Base-by-base conservation (phyloP, 2,888 invertebrate species). In the Amorpha juglandis region DNA sequence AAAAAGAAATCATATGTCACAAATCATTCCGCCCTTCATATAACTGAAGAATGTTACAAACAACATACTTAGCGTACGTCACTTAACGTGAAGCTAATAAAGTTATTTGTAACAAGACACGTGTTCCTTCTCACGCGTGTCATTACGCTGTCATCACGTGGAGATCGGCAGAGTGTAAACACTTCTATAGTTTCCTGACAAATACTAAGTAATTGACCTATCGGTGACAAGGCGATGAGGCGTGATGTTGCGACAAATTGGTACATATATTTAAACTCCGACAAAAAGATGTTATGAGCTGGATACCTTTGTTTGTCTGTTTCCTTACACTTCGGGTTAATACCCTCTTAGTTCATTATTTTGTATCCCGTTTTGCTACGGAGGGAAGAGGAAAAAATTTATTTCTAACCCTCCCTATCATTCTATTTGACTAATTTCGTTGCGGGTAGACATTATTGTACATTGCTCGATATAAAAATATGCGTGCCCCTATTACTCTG, bases 41-140 rank as follows among this genome's bases (percentile, higher is more conserved):
- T 8, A 38, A 38, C 19, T 8, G 27, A 53, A 2, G 27, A 53
- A 2, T 9, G 35, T 19, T 58, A 58, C 16, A 58, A 58, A 58
- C 38, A 67, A 66, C 62, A n/a, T 69, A 69, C 67, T 69, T 68
- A 52, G 66, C 67, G 11, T n/a, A 58, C 9, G 11, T 16, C 58
- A 58, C 42, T 58, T 58, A 19, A 58, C 58, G 19, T 42, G 19
- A 58, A 42, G 16, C 58, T 19, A 42, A 38, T 12, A 58, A 38
- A 11, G 35, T 35, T 27, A 19, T 58, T 58, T 58, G 42, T 42
- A 58, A 38, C 38, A 55, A 0, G 38, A 38, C 58, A 58, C 58
- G 58, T 58, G 58, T 55, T 38, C 35, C 38, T 14, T 1, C 52
- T 52, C 52, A 33, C 12, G 58, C n/a, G 33, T 53, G n/a, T 53